Base-by-base conservation (phyloP, 1,140 invertebrate species). In the Periplaneta americana region DNA sequence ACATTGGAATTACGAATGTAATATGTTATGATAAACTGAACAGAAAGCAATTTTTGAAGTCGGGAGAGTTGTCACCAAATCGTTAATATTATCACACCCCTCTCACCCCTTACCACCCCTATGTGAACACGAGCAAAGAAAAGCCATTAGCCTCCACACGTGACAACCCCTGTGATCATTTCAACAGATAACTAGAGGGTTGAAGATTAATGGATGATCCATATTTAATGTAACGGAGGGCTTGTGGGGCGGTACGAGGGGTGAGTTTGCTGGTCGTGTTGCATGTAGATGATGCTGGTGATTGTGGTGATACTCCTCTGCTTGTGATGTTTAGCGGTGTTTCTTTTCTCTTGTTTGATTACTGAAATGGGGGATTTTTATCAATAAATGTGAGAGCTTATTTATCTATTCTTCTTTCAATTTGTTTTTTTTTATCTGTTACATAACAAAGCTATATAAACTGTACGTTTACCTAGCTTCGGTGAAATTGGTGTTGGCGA, bases 121-220 rank as follows among this genome's bases (percentile, higher is more conserved):
- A 66, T 66, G 48, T 66, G 48, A 66, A 66, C 48, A 28, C 22
- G 48, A 66, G 48, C 48, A 78, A 78, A 78, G 76, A 78, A 78
- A 78, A 78, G 76, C 76, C 76, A 78, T 78, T 78, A 78, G 36
- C 76, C 76, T 34, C 76, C 34, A 78, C 76, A 78, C 76, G 76
- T 78, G 76, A 78, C 76, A 78, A 34, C 34, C 76, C 76, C 18
- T 36, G 76, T 34, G 76, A 78, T 78, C 76, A 37, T 78, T 78
- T 37, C 76, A 78, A 78, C 76, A 78, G 76, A 78, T 78, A 78
- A 78, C 76, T 28, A 75, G 74, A 34, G 75, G 76, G 76, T 66
- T 66, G 48, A 66, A 78, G 76, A 78, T 78, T 78, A 36, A 78
- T 78, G 76, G 76, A 31, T 36, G 33, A 36, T 78, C 76, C 34